These are phyloP conservation scores for Pristiophorus japonicus DNA, from an alignment of 2,113 vertebrate species.

Conservation along the genomic window DNA sequence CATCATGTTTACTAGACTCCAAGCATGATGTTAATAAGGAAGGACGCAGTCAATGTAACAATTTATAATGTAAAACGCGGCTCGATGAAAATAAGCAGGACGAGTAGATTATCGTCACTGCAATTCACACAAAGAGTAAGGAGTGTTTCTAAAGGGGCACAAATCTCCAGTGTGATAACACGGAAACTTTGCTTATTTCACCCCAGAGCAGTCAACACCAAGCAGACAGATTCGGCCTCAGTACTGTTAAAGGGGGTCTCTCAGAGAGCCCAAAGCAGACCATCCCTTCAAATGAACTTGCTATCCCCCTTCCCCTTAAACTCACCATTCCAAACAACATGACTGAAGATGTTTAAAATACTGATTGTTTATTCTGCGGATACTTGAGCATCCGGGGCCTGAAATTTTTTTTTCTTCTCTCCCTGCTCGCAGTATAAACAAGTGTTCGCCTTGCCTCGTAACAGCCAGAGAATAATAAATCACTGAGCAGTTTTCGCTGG, in stretches of 20 bases:
- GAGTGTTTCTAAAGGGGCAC: not conserved
- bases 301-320: not conserved
- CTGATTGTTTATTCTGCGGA: conserved; percentile 26
- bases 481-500: not conserved
- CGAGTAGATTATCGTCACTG: not conserved
- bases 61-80: not conserved
- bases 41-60: not conserved
- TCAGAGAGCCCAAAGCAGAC: not conserved
- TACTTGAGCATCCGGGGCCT: conserved; percentile 33
- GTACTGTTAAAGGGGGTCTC: not conserved
- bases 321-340: conserved; percentile 2
- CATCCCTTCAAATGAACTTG: not conserved
- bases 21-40: not conserved
- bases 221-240: not conserved
- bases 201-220: not conserved
- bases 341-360: conserved; percentile 34
- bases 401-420: not conserved
- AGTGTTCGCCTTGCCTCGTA: not conserved
- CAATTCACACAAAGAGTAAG: not conserved
- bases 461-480: not conserved
- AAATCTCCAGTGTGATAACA: not conserved
- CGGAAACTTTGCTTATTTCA: not conserved
- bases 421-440: conserved; percentile 23
- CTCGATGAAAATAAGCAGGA: not conserved
- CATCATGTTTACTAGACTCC: not conserved